Base-by-base conservation (phyloP, 1,140 invertebrate genomes). In the Procambarus clarkii region DNA sequence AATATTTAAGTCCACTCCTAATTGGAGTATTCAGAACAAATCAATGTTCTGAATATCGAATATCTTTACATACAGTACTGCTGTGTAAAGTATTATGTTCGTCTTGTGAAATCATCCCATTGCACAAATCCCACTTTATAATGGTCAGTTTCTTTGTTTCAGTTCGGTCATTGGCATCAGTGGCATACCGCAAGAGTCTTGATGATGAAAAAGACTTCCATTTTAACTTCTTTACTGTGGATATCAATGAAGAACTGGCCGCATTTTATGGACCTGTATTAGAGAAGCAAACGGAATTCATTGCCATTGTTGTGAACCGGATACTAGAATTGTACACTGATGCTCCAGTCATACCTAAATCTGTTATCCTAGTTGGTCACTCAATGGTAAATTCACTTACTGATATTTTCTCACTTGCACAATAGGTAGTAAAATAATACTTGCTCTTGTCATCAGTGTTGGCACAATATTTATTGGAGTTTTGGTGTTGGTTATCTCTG, bases 141-240 rank as follows among this genome's bases (percentile, higher is more conserved):
- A 64, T 21, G 18, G 18, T 64, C 0, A 18, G 4, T 64, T 64
- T 64, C 18, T 18, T 18, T 74, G 8, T 74, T 74, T 95, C 95
- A 97, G 97, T 96, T 74, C 95, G 98, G 45, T 99, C 98, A 8
- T 93, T 99, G 74, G 98, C 97, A 44, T 98, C 98, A 1, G 97
- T 99, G 5, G 97, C 98, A 74, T 94, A 98, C 60, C 95, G 97
- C 92, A 98, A 97, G 95, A 95, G 96, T 46, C 94, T 97, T 90
- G 95, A 96, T 93, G 94, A 95, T 90, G 93, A 95, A 84, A 94
- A 95, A 48, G 93, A 94, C 45, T 60, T 96, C 93, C 97, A 98
- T 94, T 98, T 99, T 95, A 97, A 99, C 94, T 98, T 97, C 94
- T 99, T 98, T 94, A 96, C 97, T 50, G 96, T 97, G 60, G 97